These are phyloP conservation scores for Rallus crepitans DNA, from an alignment of 2,797 vertebrate genomes.

Conservation along the genomic window DNA sequence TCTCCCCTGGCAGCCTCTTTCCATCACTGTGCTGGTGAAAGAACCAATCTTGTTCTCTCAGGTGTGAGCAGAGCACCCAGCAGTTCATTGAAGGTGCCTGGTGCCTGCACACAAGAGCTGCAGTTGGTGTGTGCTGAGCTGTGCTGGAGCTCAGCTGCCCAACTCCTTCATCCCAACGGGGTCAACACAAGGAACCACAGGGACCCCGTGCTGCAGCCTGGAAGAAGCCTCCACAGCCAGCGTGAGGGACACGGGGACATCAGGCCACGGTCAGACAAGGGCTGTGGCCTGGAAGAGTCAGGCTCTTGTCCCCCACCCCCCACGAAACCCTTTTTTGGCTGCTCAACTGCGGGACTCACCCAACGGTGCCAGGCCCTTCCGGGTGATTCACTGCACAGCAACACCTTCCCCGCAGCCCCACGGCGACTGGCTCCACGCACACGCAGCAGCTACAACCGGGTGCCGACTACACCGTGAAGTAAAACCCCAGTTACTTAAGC, in stretches of 20 bases:
- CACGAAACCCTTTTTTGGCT: background rate
- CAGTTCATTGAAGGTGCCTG: background rate
- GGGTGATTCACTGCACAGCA: background rate
- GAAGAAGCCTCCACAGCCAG: background rate
- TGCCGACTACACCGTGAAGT: background rate
- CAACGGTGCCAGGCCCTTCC: too few species aligned
- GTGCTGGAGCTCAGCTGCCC: background rate
- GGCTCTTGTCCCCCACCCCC: background rate
- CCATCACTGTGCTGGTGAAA: background rate
- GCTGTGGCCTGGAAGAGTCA: fast-evolving
- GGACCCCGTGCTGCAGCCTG: background rate
- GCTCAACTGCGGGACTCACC: too few species aligned
- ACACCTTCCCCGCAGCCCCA: background rate
- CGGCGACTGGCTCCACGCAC: background rate
- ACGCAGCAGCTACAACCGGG: background rate
- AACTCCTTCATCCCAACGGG: background rate
- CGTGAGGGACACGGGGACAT: background rate
- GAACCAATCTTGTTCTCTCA: background rate
- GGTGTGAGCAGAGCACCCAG: background rate
- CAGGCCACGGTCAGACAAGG: background rate
- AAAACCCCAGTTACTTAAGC: slow-evolving; percentile 53
- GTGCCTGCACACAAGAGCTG: background rate
- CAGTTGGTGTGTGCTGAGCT: background rate
- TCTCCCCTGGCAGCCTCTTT: too few species aligned
- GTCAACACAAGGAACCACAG: background rate